Evolutionary conservation across 2,888 invertebrate genomes (phyloP).

Genomic region (Leuctra nigra): DNA sequence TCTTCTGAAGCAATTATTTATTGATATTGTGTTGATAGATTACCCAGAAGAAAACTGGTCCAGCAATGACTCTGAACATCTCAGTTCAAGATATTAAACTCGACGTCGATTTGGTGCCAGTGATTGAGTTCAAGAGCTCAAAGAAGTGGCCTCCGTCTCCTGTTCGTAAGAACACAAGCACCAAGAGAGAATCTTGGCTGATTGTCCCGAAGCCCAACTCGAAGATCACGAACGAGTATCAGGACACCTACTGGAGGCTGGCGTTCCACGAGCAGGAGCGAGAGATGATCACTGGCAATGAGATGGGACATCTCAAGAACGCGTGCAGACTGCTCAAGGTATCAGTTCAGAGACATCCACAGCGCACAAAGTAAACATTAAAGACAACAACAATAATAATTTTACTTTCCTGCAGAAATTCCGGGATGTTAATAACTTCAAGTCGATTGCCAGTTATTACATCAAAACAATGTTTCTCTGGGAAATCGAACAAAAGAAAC

Average conservation of each 20-base stretch:
- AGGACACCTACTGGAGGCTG: constrained; percentile 43
- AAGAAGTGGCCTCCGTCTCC: constrained; percentile 37
- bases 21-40: no score
- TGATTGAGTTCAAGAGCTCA: constrained; percentile 43
- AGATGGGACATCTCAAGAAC: constrained; percentile 42
- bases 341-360: neutral
- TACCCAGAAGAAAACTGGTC: constrained; percentile 18
- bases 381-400: no score
- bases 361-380: neutral
- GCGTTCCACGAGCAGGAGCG: constrained; percentile 51
- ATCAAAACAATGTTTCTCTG: constrained; percentile 49
- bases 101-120: constrained; percentile 50
- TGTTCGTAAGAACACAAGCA: neutral
- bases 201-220: constrained; percentile 22
- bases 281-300: constrained; percentile 44
- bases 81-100: constrained; percentile 35
- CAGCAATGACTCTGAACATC: constrained; percentile 22
- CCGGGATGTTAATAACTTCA: constrained; percentile 37
- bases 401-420: constrained; percentile 2
- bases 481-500: constrained; percentile 36
- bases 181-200: constrained; percentile 16
- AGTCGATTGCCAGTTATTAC: constrained; percentile 48
- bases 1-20: no score
- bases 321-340: constrained; percentile 22
- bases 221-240: neutral